Evolutionary conservation across 1,140 invertebrate genomes (phyloP).

Genomic region (Drosophila pseudoobscura): DNA sequence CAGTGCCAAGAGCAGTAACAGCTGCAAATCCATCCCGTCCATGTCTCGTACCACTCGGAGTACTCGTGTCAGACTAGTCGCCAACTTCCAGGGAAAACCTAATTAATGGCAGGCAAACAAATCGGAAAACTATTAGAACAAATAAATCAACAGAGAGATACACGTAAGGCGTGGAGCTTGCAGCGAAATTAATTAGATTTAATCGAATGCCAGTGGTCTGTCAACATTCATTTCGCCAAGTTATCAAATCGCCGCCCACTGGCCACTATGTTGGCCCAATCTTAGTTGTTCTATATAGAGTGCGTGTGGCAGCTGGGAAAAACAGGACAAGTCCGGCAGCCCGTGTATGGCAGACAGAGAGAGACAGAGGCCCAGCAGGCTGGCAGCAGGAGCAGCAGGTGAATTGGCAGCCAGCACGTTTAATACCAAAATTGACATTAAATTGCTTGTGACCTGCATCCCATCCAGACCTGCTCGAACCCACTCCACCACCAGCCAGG

Average conservation of each 20-base stretch:
- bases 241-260: slow-evolving; percentile 40
- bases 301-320: slow-evolving; percentile 52
- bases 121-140: slow-evolving; percentile 29
- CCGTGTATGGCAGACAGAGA: slow-evolving; percentile 17
- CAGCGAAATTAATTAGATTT: slow-evolving; percentile 73
- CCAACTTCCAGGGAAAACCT: not conserved
- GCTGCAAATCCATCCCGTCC: slow-evolving; percentile 4
- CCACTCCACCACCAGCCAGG: slow-evolving; percentile 8
- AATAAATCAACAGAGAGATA: slow-evolving; percentile 6
- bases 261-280: not conserved
- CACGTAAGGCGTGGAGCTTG: not conserved
- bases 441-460: slow-evolving; percentile 78
- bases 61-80: too few species aligned
- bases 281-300: slow-evolving; percentile 17
- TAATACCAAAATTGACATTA: slow-evolving; percentile 82
- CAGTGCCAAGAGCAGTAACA: slow-evolving; percentile 41
- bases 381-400: slow-evolving; percentile 51
- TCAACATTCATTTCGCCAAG: slow-evolving; percentile 65
- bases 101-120: slow-evolving; percentile 44
- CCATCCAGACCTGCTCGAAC: slow-evolving; percentile 4
- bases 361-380: not conserved
- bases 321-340: slow-evolving; percentile 20
- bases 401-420: slow-evolving; percentile 75
- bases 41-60: too few species aligned
- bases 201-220: slow-evolving; percentile 63